Evolutionary conservation across 1,140 invertebrate genomes (phyloP), one percentile per base, ranked within the genome.

Genomic region (Streblospio benedicti): DNA sequence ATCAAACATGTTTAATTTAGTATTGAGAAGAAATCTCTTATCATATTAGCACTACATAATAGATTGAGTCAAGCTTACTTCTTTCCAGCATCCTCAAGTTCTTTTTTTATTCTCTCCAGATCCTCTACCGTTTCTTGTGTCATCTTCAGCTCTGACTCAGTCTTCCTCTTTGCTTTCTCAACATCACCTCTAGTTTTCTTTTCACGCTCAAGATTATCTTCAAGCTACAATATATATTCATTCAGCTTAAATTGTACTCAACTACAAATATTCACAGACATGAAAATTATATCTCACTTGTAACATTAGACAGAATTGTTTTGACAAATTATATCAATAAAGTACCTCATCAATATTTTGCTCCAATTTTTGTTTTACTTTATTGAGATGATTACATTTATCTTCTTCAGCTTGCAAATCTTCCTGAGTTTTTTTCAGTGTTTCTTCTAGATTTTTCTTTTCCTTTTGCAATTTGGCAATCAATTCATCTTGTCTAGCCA

Each of bases 401-500:
- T 99, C 96, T 80, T 99, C 96, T 69, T 94, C 90, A 64, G 91
- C 89, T 80, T 96, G 90, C 14, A 99, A 85, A 78, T 97, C 93
- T 77, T 97, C 95, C 68, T 88, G 84, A 57, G 93, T 91, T 84
- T 97, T 97, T 79, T 95, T 93, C 79, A 87, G 91, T 70, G 86
- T 83, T 76, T 98, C 96, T 58, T 94, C 92, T 71, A 93, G 85
- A 70, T 91, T 85, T 80, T 97, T 98, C 88, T 97, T 98, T 74
- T 97, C 94, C 80, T 97, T 97, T 85, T 95, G 96, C 73, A 99
- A 82, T 80, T 98, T 99, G 83, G 96, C 95, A 83, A 98, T 95
- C 75, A 95, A 86, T 76, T 99, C 96, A 76, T 99, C 96, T 80
- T 97, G 94, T 80, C 95, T 91, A 69, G 94, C 93, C 82, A 99